These are phyloP conservation scores for Pocillopora verrucosa DNA, from an alignment of 64 coral and sea anemone genomes.

Conservation along the genomic window DNA sequence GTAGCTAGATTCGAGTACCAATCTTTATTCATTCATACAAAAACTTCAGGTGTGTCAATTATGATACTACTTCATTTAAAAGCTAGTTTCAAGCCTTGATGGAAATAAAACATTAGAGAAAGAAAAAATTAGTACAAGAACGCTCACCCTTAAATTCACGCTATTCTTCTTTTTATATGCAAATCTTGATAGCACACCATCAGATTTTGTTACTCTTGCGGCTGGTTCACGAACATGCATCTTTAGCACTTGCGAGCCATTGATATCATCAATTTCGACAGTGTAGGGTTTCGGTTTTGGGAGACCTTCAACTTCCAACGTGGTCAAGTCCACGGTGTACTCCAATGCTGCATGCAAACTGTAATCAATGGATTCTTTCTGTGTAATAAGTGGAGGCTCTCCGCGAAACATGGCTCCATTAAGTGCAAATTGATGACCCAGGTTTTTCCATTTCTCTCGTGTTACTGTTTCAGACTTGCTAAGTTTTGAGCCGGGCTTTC, in stretches of 20 bases:
- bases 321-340: background rate
- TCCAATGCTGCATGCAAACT: background rate
- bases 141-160: background rate
- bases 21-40: too few relatives aligned
- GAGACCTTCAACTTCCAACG: slow-evolving; percentile 1
- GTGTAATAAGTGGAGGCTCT: background rate
- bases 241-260: background rate
- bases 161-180: background rate
- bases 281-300: slow-evolving; percentile 19
- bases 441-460: slow-evolving; percentile 29
- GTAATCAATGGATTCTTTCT: background rate
- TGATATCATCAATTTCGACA: background rate
- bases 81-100: too few relatives aligned
- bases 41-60: too few relatives aligned
- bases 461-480: slow-evolving; percentile 25
- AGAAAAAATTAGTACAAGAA: too few relatives aligned
- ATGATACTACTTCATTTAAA: too few relatives aligned
- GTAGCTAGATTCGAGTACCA: too few relatives aligned
- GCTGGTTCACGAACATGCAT: background rate
- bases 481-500: slow-evolving; percentile 53
- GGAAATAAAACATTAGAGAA: too few relatives aligned
- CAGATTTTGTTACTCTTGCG: too few relatives aligned
- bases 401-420: slow-evolving; percentile 72
- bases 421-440: slow-evolving; percentile 22
- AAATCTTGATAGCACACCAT: background rate